Evolutionary conservation across 2,888 invertebrate genomes (phyloP).

Genomic region (Heliconius ethilla): DNA sequence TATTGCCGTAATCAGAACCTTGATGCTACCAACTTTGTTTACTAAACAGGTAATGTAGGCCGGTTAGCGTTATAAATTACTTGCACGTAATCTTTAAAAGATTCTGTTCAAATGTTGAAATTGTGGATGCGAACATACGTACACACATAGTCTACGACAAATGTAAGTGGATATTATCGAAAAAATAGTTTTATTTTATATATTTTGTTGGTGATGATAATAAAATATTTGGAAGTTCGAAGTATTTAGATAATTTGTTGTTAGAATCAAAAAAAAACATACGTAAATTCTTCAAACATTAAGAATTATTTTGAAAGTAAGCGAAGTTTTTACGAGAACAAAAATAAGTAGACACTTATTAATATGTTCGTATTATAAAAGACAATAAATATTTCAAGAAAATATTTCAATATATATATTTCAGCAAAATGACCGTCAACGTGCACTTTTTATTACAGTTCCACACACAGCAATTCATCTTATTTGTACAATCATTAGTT

Average conservation of each 20-base stretch:
- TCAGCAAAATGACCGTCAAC: neutral
- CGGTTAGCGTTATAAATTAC: slow-evolving; percentile 16
- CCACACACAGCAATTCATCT: slow-evolving; percentile 39
- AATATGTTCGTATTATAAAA: no score
- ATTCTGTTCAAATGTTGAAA: neutral
- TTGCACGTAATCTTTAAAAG: slow-evolving; percentile 16
- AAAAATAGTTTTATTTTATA: no score
- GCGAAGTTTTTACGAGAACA: no score
- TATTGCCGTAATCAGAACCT: slow-evolving; percentile 29
- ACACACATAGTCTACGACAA: neutral
- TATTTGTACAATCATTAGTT: slow-evolving; percentile 59
- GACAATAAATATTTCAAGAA: neutral
- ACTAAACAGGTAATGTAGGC: slow-evolving; percentile 32
- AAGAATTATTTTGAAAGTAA: no score
- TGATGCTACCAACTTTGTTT: slow-evolving; percentile 27
- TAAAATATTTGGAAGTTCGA: no score
- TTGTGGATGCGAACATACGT: neutral
- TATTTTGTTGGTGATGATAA: no score
- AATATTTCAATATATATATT: neutral
- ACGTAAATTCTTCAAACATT: no score
- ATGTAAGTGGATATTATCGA: no score
- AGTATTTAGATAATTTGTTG: no score
- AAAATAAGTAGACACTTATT: no score
- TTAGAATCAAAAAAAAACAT: no score
- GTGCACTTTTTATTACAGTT: neutral